These are phyloP conservation scores for Tipula vernalis DNA, from an alignment of 2,888 invertebrate genomes.

Conservation along the genomic window DNA sequence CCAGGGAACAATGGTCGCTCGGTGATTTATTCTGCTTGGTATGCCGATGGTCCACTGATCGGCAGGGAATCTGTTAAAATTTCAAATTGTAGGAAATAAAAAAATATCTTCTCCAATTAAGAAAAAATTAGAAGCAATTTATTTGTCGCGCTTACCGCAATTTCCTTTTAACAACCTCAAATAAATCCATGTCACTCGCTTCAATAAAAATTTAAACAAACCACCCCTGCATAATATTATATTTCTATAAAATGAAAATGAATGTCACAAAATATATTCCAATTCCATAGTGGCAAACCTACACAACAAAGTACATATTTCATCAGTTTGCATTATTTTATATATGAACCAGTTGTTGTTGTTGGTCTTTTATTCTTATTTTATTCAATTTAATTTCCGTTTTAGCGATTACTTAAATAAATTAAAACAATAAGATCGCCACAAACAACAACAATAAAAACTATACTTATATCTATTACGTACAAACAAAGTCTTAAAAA, in stretches of 20 bases:
- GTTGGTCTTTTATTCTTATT: not conserved
- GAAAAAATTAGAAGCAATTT: too few species aligned
- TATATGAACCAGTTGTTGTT: not conserved
- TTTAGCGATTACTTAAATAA: not conserved
- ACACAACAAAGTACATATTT: not conserved
- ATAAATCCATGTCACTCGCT: too few species aligned
- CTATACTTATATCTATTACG: not conserved
- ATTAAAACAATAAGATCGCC: not conserved
- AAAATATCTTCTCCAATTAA: too few species aligned
- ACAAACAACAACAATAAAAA: not conserved
- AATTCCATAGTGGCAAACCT: not conserved
- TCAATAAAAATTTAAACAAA: not conserved
- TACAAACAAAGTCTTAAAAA: not conserved
- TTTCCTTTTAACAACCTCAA: too few species aligned
- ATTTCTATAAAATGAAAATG: not conserved
- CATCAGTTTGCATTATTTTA: not conserved
- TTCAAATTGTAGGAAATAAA: too few species aligned
- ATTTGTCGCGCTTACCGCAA: too few species aligned
- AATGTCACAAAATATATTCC: not conserved
- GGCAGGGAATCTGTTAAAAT: too few species aligned
- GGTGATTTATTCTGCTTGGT: too few species aligned
- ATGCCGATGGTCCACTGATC: too few species aligned
- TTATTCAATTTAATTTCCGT: not conserved
- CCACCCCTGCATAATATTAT: not conserved
- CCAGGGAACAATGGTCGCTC: too few species aligned